phyloP scores from a whole-genome alignment of 2,797 vertebrate species.

The Anabas testudineus region DNA sequence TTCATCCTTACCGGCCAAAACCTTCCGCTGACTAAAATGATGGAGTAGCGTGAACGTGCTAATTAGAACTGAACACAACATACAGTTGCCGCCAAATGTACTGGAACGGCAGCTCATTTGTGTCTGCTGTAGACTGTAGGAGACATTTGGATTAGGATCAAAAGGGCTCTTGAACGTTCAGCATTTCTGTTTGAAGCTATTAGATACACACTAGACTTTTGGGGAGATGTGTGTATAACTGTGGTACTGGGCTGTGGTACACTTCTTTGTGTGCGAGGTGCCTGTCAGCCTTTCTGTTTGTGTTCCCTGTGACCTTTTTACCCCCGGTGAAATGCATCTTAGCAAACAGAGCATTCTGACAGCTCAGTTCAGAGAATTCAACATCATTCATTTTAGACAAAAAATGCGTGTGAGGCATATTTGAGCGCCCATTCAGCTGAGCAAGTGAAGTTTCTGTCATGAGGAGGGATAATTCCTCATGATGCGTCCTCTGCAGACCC shows the following conservation, averaged over 20 bases:
- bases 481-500: constrained; percentile 27
- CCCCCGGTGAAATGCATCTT: constrained; percentile 23
- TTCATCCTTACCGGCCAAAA: background rate
- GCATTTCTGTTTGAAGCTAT: background rate
- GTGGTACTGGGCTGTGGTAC: too few relatives aligned
- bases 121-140: too few relatives aligned
- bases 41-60: too few relatives aligned
- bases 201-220: too few relatives aligned
- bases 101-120: too few relatives aligned
- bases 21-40: too few relatives aligned
- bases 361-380: constrained; percentile 19
- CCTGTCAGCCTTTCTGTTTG: constrained; percentile 25
- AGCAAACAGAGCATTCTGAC: constrained; percentile 20
- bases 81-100: too few relatives aligned
- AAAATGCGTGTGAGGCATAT: constrained; percentile 6
- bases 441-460: constrained; percentile 3
- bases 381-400: constrained; percentile 2
- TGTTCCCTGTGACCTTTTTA: constrained; percentile 46
- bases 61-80: too few relatives aligned
- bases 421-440: constrained; percentile 11
- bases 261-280: constrained; percentile 53
- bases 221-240: constrained; percentile 28
- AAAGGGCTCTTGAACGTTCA: background rate
- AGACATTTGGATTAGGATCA: too few relatives aligned
- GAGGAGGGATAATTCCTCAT: constrained; percentile 21